These are phyloP conservation scores for Drosophila atroscutellata DNA, from an alignment of 2,888 invertebrate species.

Conservation along the genomic window DNA sequence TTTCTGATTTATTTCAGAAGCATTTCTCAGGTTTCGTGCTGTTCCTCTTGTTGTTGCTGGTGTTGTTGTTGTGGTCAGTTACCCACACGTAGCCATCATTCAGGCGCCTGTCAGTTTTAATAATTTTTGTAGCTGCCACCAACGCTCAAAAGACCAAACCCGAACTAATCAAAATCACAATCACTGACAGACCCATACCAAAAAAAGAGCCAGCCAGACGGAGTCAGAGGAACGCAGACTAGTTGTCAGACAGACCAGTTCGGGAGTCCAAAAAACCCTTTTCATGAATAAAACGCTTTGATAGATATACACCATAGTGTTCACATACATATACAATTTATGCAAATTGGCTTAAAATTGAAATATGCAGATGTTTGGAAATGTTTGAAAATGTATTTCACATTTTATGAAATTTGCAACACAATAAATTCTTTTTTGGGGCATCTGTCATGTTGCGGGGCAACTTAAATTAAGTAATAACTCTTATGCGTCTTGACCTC, in stretches of 20 bases:
- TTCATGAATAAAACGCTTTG: slow-evolving; percentile 47
- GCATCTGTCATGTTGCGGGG: slow-evolving; percentile 51
- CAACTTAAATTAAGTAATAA: slow-evolving; percentile 82
- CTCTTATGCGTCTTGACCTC: slow-evolving; percentile 76
- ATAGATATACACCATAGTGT: slow-evolving; percentile 7
- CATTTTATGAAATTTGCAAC: slow-evolving; percentile 75
- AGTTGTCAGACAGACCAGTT: slow-evolving; percentile 13
- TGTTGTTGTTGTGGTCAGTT: slow-evolving; percentile 23
- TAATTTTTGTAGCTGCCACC: slow-evolving; percentile 60
- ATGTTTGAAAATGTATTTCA: slow-evolving; percentile 70
- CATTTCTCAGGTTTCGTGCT: slow-evolving; percentile 16
- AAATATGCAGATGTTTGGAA: slow-evolving; percentile 76
- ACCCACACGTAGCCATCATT: slow-evolving; percentile 47
- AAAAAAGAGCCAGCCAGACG: too few relatives aligned
- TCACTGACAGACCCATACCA: slow-evolving; percentile 17
- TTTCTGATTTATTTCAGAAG: slow-evolving; percentile 60
- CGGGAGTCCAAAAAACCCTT: slow-evolving; percentile 58
- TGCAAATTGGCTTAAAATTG: slow-evolving; percentile 76
- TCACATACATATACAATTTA: slow-evolving; percentile 52
- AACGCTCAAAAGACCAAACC: slow-evolving; percentile 52
- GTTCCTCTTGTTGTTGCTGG: background rate
- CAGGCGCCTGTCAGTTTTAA: slow-evolving; percentile 65
- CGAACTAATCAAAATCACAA: slow-evolving; percentile 66
- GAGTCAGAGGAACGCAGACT: background rate
- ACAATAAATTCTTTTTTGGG: slow-evolving; percentile 70